Evolutionary conservation across 2,797 vertebrate species (phyloP).

Genomic region (Ctenopoma multispine): DNA sequence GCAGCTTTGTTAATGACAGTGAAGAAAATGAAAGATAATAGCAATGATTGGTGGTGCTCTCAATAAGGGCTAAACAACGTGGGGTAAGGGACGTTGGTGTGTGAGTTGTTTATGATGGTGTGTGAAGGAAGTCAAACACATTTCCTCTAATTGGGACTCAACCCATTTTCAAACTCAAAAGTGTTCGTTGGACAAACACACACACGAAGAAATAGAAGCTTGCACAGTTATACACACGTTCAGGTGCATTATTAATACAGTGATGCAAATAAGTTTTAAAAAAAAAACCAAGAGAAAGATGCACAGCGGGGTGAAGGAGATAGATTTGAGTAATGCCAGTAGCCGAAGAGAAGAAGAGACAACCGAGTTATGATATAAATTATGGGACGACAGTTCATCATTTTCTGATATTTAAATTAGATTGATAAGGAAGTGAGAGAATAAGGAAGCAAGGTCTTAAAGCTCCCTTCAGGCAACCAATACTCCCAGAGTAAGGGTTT

Average conservation of each 20-base stretch:
- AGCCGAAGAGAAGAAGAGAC: conserved; percentile 21
- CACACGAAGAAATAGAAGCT: neutral
- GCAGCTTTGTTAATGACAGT: conserved; percentile 24
- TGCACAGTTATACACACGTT: neutral
- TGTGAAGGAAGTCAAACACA: conserved; percentile 24
- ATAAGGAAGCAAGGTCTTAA: conserved; percentile 4
- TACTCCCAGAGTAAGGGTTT: conserved; percentile 27
- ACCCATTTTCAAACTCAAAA: conserved; percentile 50
- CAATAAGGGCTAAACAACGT: neutral
- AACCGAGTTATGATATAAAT: conserved; percentile 45
- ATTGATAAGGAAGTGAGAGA: conserved; percentile 22
- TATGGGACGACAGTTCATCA: conserved; percentile 19
- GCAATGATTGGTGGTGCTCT: conserved; percentile 3
- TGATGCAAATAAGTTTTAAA: conserved; percentile 68
- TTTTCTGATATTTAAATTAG: conserved; percentile 47
- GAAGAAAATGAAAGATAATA: conserved; percentile 35
- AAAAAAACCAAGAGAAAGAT: conserved; percentile 50
- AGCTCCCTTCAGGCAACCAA: conserved; percentile 24
- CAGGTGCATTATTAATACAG: conserved; percentile 36
- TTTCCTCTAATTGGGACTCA: conserved; percentile 61
- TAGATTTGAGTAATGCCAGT: conserved; percentile 28
- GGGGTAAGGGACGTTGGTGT: conserved; percentile 24
- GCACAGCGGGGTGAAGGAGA: conserved; percentile 12
- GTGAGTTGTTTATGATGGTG: conserved; percentile 36
- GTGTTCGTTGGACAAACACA: conserved; percentile 3